Percentiles rank a stretch among this genome's conserved stretches.
Conservation (phyloP, 2,113 vertebrate species). For the Psittacula cyanocephala region DNA sequence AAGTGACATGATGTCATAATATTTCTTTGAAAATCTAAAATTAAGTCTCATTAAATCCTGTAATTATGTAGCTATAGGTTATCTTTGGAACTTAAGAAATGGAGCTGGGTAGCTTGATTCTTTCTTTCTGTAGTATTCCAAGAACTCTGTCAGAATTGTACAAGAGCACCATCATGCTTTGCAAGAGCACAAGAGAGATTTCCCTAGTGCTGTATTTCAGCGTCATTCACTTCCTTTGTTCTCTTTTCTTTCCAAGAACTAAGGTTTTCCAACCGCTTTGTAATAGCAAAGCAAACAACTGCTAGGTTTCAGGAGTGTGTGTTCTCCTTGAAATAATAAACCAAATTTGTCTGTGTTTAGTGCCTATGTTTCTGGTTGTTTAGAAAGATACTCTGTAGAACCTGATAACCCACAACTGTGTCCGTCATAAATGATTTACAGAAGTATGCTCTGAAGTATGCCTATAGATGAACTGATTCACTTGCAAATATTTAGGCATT, state of each 20-base stretch:
- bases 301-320: neutral
- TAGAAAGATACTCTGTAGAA: neutral
- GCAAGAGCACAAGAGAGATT: neutral
- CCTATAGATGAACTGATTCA: neutral
- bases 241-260: neutral
- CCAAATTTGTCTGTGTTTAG: neutral
- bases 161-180: neutral
- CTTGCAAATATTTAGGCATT: neutral
- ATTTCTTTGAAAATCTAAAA: constrained; percentile 44
- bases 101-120: neutral
- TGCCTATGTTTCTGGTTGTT: neutral
- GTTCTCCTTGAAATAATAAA: neutral
- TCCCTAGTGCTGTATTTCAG: neutral
- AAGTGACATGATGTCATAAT: constrained; percentile 40
- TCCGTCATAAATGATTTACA: neutral
- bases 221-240: neutral
- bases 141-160: neutral
- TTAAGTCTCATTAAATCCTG: constrained; percentile 37
- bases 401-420: neutral
- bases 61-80: constrained; percentile 19
- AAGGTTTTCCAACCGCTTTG: neutral
- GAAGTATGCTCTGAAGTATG: neutral
- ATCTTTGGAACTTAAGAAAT: constrained; percentile 17
- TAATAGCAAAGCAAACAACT: neutral
- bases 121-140: neutral